These are phyloP conservation scores for Aphodius granarius DNA, from an alignment of 2,888 invertebrate species.

Conservation along the genomic window DNA sequence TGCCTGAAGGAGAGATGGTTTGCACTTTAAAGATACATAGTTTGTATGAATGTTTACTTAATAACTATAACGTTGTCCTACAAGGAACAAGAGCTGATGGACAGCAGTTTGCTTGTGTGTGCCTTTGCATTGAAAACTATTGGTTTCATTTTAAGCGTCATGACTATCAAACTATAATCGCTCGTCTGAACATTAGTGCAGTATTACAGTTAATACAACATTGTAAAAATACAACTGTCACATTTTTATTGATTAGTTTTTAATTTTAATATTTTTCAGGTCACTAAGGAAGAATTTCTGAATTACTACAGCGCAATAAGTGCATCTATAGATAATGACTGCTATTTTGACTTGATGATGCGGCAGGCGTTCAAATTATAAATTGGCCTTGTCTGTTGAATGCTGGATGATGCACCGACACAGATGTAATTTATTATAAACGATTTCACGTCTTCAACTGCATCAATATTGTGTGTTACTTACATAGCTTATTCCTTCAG, in stretches of 20 bases:
- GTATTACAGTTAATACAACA: background rate
- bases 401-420: background rate
- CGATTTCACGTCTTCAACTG: background rate
- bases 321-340: conserved; percentile 92
- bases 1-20: too few species aligned
- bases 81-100: too few species aligned
- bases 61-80: too few species aligned
- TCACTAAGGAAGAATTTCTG: conserved; percentile 89
- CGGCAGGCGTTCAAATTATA: background rate
- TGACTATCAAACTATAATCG: too few species aligned
- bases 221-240: background rate
- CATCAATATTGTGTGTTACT: background rate
- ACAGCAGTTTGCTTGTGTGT: too few species aligned
- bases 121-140: too few species aligned
- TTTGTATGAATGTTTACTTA: too few species aligned
- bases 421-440: background rate
- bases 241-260: conserved; percentile 18
- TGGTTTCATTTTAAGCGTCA: too few species aligned
- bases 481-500: background rate
- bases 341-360: conserved; percentile 93
- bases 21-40: too few species aligned
- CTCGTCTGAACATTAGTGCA: too few species aligned
- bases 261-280: conserved; percentile 59
- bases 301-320: conserved; percentile 94
- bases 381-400: background rate